phyloP scores from a whole-genome alignment of 2,797 vertebrate species.

The Tapera naevia region DNA sequence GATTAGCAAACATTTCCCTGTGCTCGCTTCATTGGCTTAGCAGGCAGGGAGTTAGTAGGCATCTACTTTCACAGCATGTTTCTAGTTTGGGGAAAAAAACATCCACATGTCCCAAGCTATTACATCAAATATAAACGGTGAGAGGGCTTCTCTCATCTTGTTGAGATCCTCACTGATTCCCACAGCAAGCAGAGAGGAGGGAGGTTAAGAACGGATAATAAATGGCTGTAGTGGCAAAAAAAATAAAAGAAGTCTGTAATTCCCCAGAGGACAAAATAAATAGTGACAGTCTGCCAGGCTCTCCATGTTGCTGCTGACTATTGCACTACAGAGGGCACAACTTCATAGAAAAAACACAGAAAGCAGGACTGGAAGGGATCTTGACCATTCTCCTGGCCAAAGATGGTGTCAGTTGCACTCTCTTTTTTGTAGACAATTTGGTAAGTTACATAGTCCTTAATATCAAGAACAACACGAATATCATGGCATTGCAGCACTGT shows the following conservation, averaged over 20 bases:
- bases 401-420: background rate
- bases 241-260: background rate
- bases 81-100: background rate
- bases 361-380: background rate
- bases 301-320: background rate
- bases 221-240: background rate
- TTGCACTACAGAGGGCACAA: background rate
- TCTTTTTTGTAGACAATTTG: background rate
- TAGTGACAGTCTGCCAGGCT: background rate
- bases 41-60: background rate
- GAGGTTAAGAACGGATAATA: background rate
- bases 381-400: background rate
- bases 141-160: background rate
- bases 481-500: background rate
- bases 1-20: constrained; percentile 3
- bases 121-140: background rate
- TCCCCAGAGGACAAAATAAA: constrained; percentile 11
- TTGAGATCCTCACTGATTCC: background rate
- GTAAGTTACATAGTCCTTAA: background rate
- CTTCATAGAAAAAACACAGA: background rate
- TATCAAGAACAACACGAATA: background rate
- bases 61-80: constrained; percentile 10
- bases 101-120: background rate
- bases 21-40: background rate
- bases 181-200: background rate